Conservation (phyloP, 2,797 vertebrate species). For the Telmatherina bonti region DNA sequence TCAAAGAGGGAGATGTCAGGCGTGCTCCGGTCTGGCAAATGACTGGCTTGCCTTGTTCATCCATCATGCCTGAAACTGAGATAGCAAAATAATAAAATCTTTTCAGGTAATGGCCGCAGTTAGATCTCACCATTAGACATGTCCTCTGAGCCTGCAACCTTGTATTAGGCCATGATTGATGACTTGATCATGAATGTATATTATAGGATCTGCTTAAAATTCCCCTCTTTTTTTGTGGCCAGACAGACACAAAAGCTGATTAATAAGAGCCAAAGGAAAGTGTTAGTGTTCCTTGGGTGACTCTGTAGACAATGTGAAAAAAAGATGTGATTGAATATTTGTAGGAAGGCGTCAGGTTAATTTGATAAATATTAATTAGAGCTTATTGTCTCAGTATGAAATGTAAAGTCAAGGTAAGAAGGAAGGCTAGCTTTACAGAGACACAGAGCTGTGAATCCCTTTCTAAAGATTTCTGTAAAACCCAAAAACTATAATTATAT, state of each 20-base stretch:
- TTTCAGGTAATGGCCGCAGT: constrained; percentile 72
- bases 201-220: constrained; percentile 71
- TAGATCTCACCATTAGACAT: constrained; percentile 57
- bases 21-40: constrained; percentile 59
- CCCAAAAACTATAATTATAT: too few species aligned
- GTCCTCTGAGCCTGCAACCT: constrained; percentile 49
- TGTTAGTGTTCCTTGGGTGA: constrained; percentile 41
- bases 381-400: constrained; percentile 30
- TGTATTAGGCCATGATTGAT: constrained; percentile 73
- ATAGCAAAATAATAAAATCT: constrained; percentile 72
- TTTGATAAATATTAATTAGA: constrained; percentile 60
- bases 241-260: constrained; percentile 49
- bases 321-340: constrained; percentile 36
- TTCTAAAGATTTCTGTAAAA: background rate
- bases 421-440: background rate
- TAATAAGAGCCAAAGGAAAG: constrained; percentile 57
- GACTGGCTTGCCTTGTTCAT: constrained; percentile 61
- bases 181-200: constrained; percentile 63
- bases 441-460: background rate
- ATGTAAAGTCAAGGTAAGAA: constrained; percentile 15
- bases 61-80: constrained; percentile 69
- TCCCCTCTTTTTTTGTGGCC: constrained; percentile 53
- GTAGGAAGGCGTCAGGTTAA: constrained; percentile 37
- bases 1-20: constrained; percentile 61
- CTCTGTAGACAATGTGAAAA: constrained; percentile 29